These are phyloP conservation scores for Sturnus vulgaris DNA, from an alignment of 2,113 vertebrate genomes.

Conservation along the genomic window DNA sequence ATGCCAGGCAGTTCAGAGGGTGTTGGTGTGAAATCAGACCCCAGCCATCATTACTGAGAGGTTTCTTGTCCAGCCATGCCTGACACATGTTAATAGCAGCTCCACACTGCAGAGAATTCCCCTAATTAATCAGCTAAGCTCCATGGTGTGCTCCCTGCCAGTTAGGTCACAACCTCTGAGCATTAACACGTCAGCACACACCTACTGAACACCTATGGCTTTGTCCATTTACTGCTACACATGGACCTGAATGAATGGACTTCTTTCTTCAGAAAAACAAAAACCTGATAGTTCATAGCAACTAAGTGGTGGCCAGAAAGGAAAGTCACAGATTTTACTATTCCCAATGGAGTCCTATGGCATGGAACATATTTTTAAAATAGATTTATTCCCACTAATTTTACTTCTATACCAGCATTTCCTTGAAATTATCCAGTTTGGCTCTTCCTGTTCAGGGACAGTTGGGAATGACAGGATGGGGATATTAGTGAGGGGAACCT, in stretches of 20 bases:
- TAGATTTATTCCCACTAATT: neutral
- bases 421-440: neutral
- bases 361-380: slow-evolving; percentile 26
- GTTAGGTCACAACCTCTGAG: neutral
- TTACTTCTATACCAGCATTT: neutral
- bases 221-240: neutral
- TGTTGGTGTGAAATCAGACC: neutral
- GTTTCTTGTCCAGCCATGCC: neutral
- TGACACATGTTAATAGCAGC: neutral
- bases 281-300: neutral
- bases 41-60: neutral
- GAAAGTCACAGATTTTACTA: slow-evolving; percentile 1
- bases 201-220: neutral
- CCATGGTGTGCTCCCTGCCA: neutral
- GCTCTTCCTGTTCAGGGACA: neutral
- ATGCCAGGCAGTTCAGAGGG: neutral
- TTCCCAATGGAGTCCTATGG: neutral
- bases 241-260: neutral
- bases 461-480: rapidly evolving
- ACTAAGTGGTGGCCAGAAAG: neutral
- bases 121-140: neutral
- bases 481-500: neutral
- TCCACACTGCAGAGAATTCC: neutral
- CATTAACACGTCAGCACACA: neutral
- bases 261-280: neutral